These are phyloP conservation scores for Eubasilissa regina DNA, from an alignment of 1,140 invertebrate genomes.

Conservation along the genomic window DNA sequence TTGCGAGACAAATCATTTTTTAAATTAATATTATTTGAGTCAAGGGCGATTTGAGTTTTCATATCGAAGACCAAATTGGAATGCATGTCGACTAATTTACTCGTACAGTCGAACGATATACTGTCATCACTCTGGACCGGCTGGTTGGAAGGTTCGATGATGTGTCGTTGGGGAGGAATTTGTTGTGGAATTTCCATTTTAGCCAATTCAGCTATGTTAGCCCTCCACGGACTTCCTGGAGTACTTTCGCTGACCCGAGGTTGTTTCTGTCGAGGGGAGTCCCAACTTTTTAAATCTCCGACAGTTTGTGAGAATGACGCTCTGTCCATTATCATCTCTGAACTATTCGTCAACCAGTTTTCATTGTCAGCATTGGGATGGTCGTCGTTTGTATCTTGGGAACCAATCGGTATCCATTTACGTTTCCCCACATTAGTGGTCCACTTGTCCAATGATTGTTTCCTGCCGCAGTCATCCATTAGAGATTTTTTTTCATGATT, in stretches of 20 bases:
- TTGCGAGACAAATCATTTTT: slow-evolving; percentile 41
- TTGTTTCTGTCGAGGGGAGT: slow-evolving; percentile 47
- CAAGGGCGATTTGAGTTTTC: slow-evolving; percentile 37
- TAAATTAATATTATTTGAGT: slow-evolving; percentile 38
- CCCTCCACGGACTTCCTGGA: slow-evolving; percentile 46
- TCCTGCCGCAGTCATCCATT: slow-evolving; percentile 35
- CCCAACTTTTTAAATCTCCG: slow-evolving; percentile 52
- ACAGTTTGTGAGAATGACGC: slow-evolving; percentile 41
- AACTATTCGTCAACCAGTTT: slow-evolving; percentile 48
- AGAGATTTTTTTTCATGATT: background rate
- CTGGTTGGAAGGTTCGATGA: slow-evolving; percentile 44
- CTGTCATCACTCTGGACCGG: slow-evolving; percentile 43
- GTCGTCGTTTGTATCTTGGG: slow-evolving; percentile 46
- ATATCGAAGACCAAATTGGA: slow-evolving; percentile 50
- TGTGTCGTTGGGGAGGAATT: slow-evolving; percentile 33
- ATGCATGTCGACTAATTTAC: slow-evolving; percentile 49
- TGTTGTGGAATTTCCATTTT: slow-evolving; percentile 50
- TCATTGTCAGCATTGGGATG: slow-evolving; percentile 30
- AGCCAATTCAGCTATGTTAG: slow-evolving; percentile 30
- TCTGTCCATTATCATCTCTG: slow-evolving; percentile 46
- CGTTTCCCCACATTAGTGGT: slow-evolving; percentile 46
- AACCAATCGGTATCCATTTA: slow-evolving; percentile 58
- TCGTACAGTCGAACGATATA: slow-evolving; percentile 46
- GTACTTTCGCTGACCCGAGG: slow-evolving; percentile 27
- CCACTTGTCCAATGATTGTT: slow-evolving; percentile 51